Base-by-base conservation (phyloP, 1,140 invertebrate genomes). In the Dryas iulia region DNA sequence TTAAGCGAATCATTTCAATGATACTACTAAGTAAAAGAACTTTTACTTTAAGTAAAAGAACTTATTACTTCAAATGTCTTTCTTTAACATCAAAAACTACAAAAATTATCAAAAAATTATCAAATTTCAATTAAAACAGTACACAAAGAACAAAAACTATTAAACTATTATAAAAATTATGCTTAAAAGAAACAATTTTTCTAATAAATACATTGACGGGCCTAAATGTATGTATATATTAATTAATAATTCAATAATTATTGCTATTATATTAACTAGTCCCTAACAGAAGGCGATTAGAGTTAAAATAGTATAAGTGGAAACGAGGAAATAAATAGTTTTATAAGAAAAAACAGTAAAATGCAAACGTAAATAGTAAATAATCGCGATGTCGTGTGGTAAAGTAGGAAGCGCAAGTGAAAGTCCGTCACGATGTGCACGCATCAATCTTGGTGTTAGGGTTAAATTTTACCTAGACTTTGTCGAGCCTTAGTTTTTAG, bases 401-500 rank as follows among this genome's bases (percentile, higher is more conserved):
- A 62, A 68, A 79, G 53, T 71, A 79, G 79, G 79, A 78, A 81
- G 79, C 69, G 71, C 66, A 53, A 59, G 81, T 76, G 81, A 83
- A 83, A 83, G 81, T 77, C 31, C 66, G 73, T 76, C 77, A 77
- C 77, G 75, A 72, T 61, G 74, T 68, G 76, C 77, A 77, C 77
- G 73, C 79, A 68, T 68, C 53, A 47, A 47, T 47, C 39, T 47
- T 47, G 39, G 39, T 18, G 14, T 18, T 47, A 7, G 14, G 39
- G 39, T 47, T 12, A 18, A 21, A 18, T 47, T 47, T 47, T 47
- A 47, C 39, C 3, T 47, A 18, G 18, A 47, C 14, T 21, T 18
- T 2, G 8, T 18, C 14, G 6, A 47, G 7, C 3, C 7, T 47
- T 3, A 21, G 2, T 18, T 47, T 6, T 2, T 18, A 39, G 8